phyloP scores from a whole-genome alignment of 1,140 invertebrate species.

The Chlorops oryzae region DNA sequence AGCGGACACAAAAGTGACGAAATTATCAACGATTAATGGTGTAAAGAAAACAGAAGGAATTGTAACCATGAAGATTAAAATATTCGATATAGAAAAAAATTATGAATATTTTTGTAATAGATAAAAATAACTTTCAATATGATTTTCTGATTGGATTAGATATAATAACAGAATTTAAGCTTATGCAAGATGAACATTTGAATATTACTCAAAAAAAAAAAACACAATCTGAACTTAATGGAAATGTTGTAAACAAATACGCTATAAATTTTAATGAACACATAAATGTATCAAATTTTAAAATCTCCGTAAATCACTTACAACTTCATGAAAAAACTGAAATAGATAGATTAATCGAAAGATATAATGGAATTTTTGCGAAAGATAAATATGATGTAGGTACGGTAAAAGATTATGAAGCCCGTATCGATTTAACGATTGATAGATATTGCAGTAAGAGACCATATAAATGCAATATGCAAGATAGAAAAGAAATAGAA shows the following conservation, averaged over 20 bases:
- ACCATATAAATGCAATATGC: slow-evolving; percentile 35
- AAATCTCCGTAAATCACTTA: not conserved
- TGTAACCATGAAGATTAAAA: slow-evolving; percentile 2
- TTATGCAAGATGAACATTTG: slow-evolving; percentile 19
- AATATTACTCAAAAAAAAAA: too few relatives aligned
- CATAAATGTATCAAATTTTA: slow-evolving; percentile 14
- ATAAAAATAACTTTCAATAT: not conserved
- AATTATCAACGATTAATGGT: not conserved
- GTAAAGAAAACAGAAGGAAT: not conserved
- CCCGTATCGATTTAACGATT: slow-evolving; percentile 33
- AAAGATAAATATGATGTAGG: slow-evolving; percentile 43
- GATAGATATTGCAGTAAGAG: slow-evolving; percentile 41
- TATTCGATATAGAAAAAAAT: slow-evolving; percentile 11
- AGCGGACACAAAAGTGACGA: not conserved
- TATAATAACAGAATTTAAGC: slow-evolving; percentile 13
- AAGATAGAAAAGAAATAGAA: slow-evolving; percentile 43
- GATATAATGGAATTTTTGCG: slow-evolving; percentile 37
- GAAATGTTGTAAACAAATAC: too few relatives aligned
- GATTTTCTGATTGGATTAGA: slow-evolving; percentile 5
- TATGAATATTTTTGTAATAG: not conserved
- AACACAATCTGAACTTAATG: too few relatives aligned
- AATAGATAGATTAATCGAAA: slow-evolving; percentile 28
- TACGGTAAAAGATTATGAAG: slow-evolving; percentile 18
- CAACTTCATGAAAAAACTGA: slow-evolving; percentile 22
- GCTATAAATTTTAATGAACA: slow-evolving; percentile 38